Evolutionary conservation across 2,888 invertebrate genomes (phyloP).

Genomic region (Microdon myrmicae): DNA sequence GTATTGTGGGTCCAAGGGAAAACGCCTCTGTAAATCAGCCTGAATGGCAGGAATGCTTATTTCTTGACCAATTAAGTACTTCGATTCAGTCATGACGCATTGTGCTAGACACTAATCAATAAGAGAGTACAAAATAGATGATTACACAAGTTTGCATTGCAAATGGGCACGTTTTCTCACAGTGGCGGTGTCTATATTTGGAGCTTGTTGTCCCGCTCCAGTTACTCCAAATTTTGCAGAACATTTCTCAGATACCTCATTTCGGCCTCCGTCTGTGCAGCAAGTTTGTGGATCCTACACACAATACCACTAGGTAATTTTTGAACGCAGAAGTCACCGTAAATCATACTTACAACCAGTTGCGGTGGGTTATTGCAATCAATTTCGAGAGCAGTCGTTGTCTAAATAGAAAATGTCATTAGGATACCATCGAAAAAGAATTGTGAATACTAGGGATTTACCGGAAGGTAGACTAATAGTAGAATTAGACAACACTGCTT

Average conservation of each 20-base stretch:
- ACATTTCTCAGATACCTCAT: slow-evolving; percentile 58
- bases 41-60: slow-evolving; percentile 56
- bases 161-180: slow-evolving; percentile 43
- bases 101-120: slow-evolving; percentile 62
- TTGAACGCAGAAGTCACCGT: background rate
- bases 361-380: slow-evolving; percentile 63
- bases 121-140: slow-evolving; percentile 2
- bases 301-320: background rate
- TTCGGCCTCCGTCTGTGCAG: slow-evolving; percentile 62
- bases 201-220: slow-evolving; percentile 45
- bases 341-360: slow-evolving; percentile 61
- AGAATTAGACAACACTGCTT: slow-evolving; percentile 7
- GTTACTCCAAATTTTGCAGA: slow-evolving; percentile 57
- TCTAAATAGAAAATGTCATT: too few species aligned
- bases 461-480: slow-evolving; percentile 8
- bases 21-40: slow-evolving; percentile 56
- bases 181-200: slow-evolving; percentile 58
- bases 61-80: slow-evolving; percentile 57
- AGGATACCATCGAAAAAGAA: too few species aligned
- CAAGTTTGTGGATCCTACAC: slow-evolving; percentile 61
- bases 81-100: slow-evolving; percentile 60
- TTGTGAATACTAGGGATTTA: slow-evolving; percentile 12
- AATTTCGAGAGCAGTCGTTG: slow-evolving; percentile 49
- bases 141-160: background rate
- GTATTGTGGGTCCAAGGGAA: slow-evolving; percentile 59